These are phyloP conservation scores for Perca flavescens DNA, from an alignment of 2,113 vertebrate genomes.

Conservation along the genomic window DNA sequence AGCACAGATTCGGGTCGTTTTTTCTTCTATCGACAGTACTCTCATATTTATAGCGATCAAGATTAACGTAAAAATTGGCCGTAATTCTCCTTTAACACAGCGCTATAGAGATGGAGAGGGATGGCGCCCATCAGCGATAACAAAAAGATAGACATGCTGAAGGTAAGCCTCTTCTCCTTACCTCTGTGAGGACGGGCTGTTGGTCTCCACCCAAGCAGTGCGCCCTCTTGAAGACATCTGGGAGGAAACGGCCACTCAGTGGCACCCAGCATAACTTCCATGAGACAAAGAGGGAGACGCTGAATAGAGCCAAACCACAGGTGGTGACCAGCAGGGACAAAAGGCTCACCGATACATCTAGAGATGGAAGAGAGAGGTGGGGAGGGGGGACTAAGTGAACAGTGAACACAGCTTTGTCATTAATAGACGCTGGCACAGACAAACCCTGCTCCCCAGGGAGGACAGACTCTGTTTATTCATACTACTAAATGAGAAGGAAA, in stretches of 20 bases:
- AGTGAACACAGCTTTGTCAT: slow-evolving; percentile 15
- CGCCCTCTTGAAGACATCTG: slow-evolving; percentile 88
- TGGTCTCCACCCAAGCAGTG: slow-evolving; percentile 88
- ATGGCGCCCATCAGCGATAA: no score
- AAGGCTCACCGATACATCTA: slow-evolving; percentile 86
- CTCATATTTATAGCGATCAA: no score
- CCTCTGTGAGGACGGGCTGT: slow-evolving; percentile 89
- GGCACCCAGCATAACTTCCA: slow-evolving; percentile 99
- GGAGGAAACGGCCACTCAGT: slow-evolving; percentile 91
- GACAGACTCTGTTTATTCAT: slow-evolving; percentile 35
- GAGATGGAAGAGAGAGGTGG: slow-evolving; percentile 29
- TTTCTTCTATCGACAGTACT: no score
- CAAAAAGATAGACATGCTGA: no score
- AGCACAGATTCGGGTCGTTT: no score
- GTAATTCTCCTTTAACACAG: no score
- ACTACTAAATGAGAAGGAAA: slow-evolving; percentile 9
- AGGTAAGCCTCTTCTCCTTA: slow-evolving; percentile 33
- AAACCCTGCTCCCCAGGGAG: slow-evolving; percentile 10
- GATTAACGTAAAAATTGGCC: no score
- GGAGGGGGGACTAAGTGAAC: slow-evolving; percentile 18
- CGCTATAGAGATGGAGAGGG: no score
- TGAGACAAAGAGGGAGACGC: slow-evolving; percentile 97
- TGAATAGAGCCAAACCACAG: slow-evolving; percentile 94
- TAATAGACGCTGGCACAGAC: slow-evolving; percentile 20
- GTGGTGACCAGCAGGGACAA: slow-evolving; percentile 86